These are phyloP conservation scores for Fregata magnificens DNA, from an alignment of 2,113 vertebrate genomes.

Conservation along the genomic window DNA sequence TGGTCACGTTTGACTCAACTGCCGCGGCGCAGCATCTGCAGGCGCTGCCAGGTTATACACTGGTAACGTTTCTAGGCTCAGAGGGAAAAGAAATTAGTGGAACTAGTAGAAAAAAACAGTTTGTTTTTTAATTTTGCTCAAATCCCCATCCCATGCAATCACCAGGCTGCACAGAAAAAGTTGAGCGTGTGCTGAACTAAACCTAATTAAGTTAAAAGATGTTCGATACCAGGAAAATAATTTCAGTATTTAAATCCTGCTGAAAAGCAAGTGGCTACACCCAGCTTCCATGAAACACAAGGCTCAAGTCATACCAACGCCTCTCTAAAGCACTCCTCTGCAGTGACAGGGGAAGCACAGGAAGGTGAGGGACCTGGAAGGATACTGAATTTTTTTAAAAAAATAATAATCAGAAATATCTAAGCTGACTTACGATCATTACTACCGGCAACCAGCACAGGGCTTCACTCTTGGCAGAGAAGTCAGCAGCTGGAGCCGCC, in stretches of 20 bases:
- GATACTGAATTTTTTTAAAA: not conserved
- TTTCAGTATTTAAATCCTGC: not conserved
- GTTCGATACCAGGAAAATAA: not conserved
- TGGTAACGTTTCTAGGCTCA: not conserved
- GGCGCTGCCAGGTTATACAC: not conserved
- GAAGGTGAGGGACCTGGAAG: not conserved
- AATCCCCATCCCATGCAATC: not conserved
- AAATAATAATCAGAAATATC: not conserved
- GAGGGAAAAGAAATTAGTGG: not conserved
- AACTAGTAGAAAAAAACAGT: not conserved
- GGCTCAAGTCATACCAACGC: not conserved
- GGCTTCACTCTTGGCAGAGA: not conserved
- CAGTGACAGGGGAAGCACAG: not conserved
- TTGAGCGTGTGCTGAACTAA: not conserved
- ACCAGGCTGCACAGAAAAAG: fast-evolving
- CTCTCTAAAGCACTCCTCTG: not conserved
- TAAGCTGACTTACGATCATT: not conserved
- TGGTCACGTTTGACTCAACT: not conserved
- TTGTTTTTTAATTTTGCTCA: not conserved
- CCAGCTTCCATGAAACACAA: not conserved
- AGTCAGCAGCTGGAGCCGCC: too few relatives aligned
- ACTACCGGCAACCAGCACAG: fast-evolving
- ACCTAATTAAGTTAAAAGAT: not conserved
- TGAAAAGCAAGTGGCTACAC: not conserved
- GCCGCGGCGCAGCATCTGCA: not conserved